Conservation (phyloP, 2,797 vertebrate genomes). For the Holocentrus rufus region DNA sequence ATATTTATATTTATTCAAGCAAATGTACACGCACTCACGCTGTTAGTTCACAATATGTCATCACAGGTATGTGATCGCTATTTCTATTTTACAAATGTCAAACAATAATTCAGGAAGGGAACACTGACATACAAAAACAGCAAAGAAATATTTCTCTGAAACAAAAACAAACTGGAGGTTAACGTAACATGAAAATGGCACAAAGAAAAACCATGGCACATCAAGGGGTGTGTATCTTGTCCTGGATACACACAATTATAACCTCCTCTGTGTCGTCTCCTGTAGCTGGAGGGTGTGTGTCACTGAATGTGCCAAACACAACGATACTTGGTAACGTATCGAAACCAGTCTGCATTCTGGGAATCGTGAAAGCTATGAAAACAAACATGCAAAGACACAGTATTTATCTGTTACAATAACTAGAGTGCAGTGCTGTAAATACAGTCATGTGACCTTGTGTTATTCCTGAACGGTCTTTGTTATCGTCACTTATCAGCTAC, state of each 20-base stretch:
- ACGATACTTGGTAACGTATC: not conserved
- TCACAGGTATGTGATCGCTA: constrained; percentile 33
- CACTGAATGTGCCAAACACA: constrained; percentile 6
- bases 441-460: constrained; percentile 7
- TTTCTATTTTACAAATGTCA: constrained; percentile 45
- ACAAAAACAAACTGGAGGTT: constrained; percentile 14
- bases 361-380: constrained; percentile 35
- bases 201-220: constrained; percentile 41
- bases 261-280: not conserved
- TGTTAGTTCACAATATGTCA: constrained; percentile 24
- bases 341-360: constrained; percentile 28
- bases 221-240: constrained; percentile 23
- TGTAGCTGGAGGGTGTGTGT: not conserved
- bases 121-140: constrained; percentile 25
- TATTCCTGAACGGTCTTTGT: constrained; percentile 15
- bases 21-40: constrained; percentile 42
- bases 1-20: constrained; percentile 62
- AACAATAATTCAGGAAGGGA: constrained; percentile 35
- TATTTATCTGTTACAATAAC: constrained; percentile 23
- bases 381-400: constrained; percentile 45
- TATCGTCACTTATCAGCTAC: constrained; percentile 6
- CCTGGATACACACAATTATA: not conserved
- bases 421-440: constrained; percentile 30
- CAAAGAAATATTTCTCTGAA: constrained; percentile 42
- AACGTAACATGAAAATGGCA: constrained; percentile 36